Evolutionary conservation across 2,113 vertebrate species (phyloP).

Genomic region (Psophia crepitans): DNA sequence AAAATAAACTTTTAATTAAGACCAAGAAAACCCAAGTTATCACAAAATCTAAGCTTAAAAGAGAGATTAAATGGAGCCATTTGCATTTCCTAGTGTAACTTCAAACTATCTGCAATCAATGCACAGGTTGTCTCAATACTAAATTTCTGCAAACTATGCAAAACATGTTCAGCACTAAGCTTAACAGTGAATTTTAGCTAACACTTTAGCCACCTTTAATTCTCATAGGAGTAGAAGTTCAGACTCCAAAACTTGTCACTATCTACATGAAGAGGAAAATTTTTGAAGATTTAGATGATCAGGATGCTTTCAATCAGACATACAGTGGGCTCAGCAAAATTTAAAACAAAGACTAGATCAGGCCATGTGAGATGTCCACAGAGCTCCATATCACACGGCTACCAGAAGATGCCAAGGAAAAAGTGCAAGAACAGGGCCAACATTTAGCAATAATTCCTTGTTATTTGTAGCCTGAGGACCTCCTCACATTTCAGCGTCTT

Average conservation of each 20-base stretch:
- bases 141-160: not conserved
- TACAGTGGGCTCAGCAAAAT: not conserved
- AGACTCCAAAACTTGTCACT: not conserved
- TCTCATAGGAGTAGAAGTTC: too few relatives aligned
- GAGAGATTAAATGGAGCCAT: not conserved
- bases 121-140: not conserved
- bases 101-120: not conserved
- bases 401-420: not conserved
- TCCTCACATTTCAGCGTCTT: not conserved
- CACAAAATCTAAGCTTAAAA: not conserved
- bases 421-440: not conserved
- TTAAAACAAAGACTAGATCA: too few relatives aligned
- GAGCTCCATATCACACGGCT: fast-evolving
- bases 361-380: fast-evolving
- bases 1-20: constrained; percentile 36
- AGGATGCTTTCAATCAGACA: not conserved
- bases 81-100: not conserved
- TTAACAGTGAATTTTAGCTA: not conserved
- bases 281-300: not conserved
- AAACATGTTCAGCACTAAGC: not conserved
- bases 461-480: not conserved
- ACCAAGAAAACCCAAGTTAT: not conserved
- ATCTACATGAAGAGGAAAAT: not conserved
- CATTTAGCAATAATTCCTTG: not conserved
- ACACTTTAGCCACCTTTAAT: not conserved